Percentiles rank a stretch among this genome's conserved stretches.
phyloP scores from a whole-genome alignment of 2,888 invertebrate genomes.

The Lithodes maja region DNA sequence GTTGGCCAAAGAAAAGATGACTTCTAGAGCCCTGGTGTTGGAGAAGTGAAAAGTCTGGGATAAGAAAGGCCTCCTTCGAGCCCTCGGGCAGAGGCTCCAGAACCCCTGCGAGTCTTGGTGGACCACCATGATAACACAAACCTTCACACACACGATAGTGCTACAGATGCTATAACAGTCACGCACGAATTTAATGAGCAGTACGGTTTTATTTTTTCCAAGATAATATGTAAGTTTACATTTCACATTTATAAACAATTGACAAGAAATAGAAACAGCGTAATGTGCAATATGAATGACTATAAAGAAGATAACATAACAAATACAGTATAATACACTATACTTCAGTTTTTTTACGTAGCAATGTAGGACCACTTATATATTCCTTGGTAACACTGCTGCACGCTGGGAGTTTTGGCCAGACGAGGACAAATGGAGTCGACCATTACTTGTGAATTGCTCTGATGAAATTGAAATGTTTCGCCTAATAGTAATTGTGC shows the following conservation, averaged over 20 bases:
- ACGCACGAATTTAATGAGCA: too few relatives aligned
- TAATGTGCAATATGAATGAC: too few relatives aligned
- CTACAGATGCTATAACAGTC: not conserved
- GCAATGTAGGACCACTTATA: not conserved
- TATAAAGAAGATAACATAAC: too few relatives aligned
- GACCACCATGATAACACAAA: slow-evolving; percentile 41
- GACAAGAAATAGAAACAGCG: too few relatives aligned
- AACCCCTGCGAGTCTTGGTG: slow-evolving; percentile 26
- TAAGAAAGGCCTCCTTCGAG: slow-evolving; percentile 41
- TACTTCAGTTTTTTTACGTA: too few relatives aligned
- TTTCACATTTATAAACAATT: too few relatives aligned
- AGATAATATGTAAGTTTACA: too few relatives aligned
- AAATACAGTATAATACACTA: too few relatives aligned
- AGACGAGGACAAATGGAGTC: slow-evolving; percentile 4
- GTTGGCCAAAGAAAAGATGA: slow-evolving; percentile 52
- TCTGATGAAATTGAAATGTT: slow-evolving; percentile 37
- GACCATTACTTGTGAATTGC: slow-evolving; percentile 3
- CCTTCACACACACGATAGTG: not conserved
- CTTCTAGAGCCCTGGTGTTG: slow-evolving; percentile 34
- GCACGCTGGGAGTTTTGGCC: not conserved
- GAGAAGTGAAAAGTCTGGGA: slow-evolving; percentile 46
- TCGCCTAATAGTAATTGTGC: slow-evolving; percentile 31
- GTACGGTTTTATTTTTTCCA: too few relatives aligned
- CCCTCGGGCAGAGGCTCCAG: slow-evolving; percentile 10
- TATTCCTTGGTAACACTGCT: not conserved